Evolutionary conservation across 2,888 invertebrate genomes (phyloP).

Genomic region (Yponomeuta sedellus): DNA sequence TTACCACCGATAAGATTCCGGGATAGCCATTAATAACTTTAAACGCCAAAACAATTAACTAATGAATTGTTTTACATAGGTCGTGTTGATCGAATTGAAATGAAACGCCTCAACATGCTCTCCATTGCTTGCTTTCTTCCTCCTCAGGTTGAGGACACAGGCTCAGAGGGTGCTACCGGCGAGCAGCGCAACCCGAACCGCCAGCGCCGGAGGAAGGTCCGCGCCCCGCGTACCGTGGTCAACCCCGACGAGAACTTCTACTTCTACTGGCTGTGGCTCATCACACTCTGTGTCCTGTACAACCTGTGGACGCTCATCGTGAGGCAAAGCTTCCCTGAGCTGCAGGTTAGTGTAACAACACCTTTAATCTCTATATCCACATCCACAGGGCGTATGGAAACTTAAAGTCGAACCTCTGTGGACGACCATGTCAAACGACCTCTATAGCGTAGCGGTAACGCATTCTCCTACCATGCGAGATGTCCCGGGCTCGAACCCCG

Average conservation of each 20-base stretch:
- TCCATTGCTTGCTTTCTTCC: background rate
- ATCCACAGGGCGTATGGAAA: too few relatives aligned
- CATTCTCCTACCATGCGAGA: too few relatives aligned
- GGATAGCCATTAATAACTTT: too few relatives aligned
- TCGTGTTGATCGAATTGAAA: too few relatives aligned
- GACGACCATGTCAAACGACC: too few relatives aligned
- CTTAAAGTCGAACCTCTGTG: too few relatives aligned
- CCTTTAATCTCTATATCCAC: background rate
- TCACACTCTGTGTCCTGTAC: slow-evolving; percentile 93
- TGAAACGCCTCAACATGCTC: too few relatives aligned
- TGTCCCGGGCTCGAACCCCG: too few relatives aligned
- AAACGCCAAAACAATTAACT: too few relatives aligned
- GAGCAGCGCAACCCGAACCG: slow-evolving; percentile 74
- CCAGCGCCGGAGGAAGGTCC: slow-evolving; percentile 80
- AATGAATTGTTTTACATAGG: too few relatives aligned
- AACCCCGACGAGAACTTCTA: slow-evolving; percentile 97
- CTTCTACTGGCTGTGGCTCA: slow-evolving; percentile 95
- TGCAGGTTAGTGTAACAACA: slow-evolving; percentile 73
- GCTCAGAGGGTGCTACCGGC: slow-evolving; percentile 80
- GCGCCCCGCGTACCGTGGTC: slow-evolving; percentile 88
- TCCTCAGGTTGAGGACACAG: slow-evolving; percentile 78
- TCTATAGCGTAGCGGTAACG: too few relatives aligned
- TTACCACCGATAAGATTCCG: too few relatives aligned
- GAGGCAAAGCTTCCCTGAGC: slow-evolving; percentile 94
- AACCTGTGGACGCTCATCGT: slow-evolving; percentile 97